These are phyloP conservation scores for Scyliorhinus canicula DNA, from an alignment of 2,797 vertebrate species.

Conservation along the genomic window DNA sequence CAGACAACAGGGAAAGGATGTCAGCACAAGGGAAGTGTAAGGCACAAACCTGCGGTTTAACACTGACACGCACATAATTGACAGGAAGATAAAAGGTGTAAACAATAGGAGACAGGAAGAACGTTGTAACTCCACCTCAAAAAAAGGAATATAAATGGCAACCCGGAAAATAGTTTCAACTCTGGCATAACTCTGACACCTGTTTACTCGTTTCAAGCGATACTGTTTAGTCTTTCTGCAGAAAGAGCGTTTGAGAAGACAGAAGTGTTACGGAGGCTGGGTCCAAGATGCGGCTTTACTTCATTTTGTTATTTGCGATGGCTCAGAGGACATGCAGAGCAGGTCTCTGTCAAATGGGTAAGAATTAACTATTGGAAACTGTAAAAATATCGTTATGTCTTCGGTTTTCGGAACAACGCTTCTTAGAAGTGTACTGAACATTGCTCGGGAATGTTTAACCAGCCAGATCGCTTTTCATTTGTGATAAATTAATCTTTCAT, in stretches of 20 bases:
- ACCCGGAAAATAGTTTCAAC: background rate
- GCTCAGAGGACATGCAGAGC: fast-evolving
- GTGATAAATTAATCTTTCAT: background rate
- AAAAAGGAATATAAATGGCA: background rate
- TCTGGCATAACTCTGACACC: background rate
- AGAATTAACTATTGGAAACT: background rate
- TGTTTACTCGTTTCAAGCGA: background rate
- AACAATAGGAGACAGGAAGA: background rate
- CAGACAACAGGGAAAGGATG: no score
- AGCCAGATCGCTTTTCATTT: background rate
- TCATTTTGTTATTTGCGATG: background rate
- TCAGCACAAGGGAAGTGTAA: background rate
- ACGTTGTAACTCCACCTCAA: background rate
- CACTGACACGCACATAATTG: background rate
- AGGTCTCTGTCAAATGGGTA: background rate
- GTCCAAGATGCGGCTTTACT: background rate
- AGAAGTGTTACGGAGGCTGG: no score
- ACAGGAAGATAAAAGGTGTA: background rate
- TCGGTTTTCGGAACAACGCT: no score
- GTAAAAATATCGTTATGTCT: background rate
- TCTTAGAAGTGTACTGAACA: background rate
- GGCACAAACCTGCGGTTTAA: background rate
- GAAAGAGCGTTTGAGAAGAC: background rate
- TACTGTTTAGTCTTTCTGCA: background rate
- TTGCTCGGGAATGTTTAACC: background rate